phyloP scores from a whole-genome alignment of 2,113 vertebrate genomes.

The Camelus bactrianus region DNA sequence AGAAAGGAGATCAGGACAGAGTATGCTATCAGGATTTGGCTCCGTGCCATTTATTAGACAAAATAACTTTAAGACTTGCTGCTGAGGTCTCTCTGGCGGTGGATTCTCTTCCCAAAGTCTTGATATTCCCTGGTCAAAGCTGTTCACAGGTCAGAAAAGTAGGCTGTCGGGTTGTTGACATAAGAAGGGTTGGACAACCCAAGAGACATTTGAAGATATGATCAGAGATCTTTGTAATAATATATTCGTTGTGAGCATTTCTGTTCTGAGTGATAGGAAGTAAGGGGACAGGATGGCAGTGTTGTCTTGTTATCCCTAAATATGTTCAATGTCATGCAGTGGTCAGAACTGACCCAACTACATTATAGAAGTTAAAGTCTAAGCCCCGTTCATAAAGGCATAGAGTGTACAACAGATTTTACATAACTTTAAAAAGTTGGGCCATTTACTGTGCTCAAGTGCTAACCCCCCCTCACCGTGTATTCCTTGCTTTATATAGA shows the following conservation, averaged over 20 bases:
- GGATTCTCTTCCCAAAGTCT: conserved; percentile 61
- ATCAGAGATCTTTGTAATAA: conserved; percentile 16
- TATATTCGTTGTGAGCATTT: background rate
- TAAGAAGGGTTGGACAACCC: background rate
- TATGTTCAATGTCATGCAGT: background rate
- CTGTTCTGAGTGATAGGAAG: background rate
- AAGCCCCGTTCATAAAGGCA: background rate
- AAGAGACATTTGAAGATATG: background rate
- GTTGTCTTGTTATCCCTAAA: background rate
- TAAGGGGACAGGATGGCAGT: background rate
- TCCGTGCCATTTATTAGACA: conserved; percentile 57
- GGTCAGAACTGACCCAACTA: background rate
- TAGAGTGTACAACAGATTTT: background rate
- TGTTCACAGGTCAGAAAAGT: background rate
- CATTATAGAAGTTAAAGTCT: background rate
- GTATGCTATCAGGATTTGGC: conserved; percentile 51
- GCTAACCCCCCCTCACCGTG: background rate
- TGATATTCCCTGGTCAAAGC: conserved; percentile 13
- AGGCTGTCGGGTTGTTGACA: background rate
- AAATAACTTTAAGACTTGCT: background rate
- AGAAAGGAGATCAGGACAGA: conserved; percentile 63
- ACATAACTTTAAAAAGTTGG: background rate
- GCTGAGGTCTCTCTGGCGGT: conserved; percentile 10
- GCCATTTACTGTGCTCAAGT: background rate
- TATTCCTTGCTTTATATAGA: background rate